Conservation (phyloP, 2,888 invertebrate species). For the Andrena chrysosceles region DNA sequence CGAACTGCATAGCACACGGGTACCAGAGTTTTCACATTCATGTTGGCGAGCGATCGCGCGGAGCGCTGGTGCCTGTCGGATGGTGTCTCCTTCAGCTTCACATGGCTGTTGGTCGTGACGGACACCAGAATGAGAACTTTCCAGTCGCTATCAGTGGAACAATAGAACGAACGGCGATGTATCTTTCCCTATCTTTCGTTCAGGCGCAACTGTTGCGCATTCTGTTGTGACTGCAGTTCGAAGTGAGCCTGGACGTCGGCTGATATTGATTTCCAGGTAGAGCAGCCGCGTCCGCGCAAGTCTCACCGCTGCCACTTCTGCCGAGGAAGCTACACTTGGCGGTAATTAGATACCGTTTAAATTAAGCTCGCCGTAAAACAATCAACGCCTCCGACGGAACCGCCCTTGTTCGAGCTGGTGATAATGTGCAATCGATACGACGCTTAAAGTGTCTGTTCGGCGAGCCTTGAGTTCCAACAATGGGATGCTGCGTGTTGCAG, state of each 20-base stretch:
- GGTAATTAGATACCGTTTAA: conserved; percentile 65
- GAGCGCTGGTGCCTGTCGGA: neutral
- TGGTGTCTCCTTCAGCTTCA: conserved; percentile 5
- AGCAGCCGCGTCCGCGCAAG: conserved; percentile 76
- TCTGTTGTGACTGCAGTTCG: conserved; percentile 68
- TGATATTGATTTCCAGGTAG: conserved; percentile 79
- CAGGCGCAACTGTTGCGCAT: conserved; percentile 80
- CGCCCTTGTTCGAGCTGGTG: neutral
- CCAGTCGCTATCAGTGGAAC: conserved; percentile 24
- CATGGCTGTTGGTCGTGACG: neutral
- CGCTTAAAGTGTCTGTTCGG: neutral
- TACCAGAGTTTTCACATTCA: conserved; percentile 10
- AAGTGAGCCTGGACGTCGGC: conserved; percentile 72
- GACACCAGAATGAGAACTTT: conserved; percentile 8
- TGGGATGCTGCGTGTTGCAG: neutral
- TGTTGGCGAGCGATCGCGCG: neutral
- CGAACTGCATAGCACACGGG: neutral
- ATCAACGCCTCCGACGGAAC: conserved; percentile 21
- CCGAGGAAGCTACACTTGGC: conserved; percentile 45
- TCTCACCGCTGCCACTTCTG: conserved; percentile 47
- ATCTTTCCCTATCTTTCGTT: conserved; percentile 51
- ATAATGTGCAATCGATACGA: conserved; percentile 16
- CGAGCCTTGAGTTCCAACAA: neutral
- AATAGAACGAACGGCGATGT: conserved; percentile 20
- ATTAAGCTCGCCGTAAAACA: conserved; percentile 31